Percentiles rank a stretch among this genome's conserved stretches.
These are phyloP conservation scores for Rhopalosiphum nymphaeae DNA, from an alignment of 2,888 invertebrate species.

Conservation along the genomic window DNA sequence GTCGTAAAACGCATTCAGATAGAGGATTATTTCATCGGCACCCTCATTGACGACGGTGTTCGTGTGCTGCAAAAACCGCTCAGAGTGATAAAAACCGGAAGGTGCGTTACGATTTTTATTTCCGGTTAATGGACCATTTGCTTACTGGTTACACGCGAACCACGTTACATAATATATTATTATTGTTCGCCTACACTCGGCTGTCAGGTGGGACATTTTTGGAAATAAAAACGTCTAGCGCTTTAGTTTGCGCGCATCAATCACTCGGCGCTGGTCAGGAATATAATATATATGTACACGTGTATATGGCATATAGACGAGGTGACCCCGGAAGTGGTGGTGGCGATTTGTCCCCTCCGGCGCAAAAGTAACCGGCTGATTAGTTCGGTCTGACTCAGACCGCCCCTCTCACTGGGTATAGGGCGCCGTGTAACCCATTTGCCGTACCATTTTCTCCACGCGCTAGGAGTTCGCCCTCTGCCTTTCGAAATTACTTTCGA, in stretches of 20 bases:
- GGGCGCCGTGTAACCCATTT: constrained; percentile 55
- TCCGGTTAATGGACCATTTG: constrained; percentile 59
- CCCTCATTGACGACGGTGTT: background rate
- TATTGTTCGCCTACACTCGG: background rate
- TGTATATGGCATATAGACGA: background rate
- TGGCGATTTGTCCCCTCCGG: constrained; percentile 62
- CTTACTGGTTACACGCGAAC: background rate
- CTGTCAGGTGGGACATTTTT: constrained; percentile 33
- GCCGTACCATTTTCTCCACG: constrained; percentile 38
- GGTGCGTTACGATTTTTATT: constrained; percentile 49
- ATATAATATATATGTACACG: constrained; percentile 24
- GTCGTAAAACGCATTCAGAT: constrained; percentile 44
- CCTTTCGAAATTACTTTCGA: constrained; percentile 62
- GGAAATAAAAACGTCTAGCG: constrained; percentile 55
- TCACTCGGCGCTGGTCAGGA: constrained; percentile 43
- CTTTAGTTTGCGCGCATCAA: constrained; percentile 35
- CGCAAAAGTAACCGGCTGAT: constrained; percentile 61
- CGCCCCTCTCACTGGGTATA: constrained; percentile 6
- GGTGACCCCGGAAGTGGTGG: constrained; percentile 17
- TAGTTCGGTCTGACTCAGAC: constrained; percentile 63
- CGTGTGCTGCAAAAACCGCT: background rate
- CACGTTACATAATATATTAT: background rate
- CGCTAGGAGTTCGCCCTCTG: constrained; percentile 42
- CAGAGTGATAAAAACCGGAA: constrained; percentile 48
- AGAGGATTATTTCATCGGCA: constrained; percentile 43